These are phyloP conservation scores for Patagioenas fasciata DNA, from an alignment of 2,113 vertebrate genomes.

Conservation along the genomic window DNA sequence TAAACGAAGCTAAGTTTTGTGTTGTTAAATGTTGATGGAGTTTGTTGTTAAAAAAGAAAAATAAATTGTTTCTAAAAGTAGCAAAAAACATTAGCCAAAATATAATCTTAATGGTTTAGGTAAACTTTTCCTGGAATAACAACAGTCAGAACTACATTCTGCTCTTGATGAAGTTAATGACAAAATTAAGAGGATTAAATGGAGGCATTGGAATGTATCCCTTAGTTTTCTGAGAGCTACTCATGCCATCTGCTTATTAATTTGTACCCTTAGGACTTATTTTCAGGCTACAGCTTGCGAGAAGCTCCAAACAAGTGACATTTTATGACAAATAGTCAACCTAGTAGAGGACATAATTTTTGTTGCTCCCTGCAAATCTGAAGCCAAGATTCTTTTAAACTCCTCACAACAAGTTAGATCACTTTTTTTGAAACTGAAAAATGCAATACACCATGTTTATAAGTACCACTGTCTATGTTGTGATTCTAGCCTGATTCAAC, in stretches of 20 bases:
- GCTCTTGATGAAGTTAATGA: not conserved
- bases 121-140: not conserved
- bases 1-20: not conserved
- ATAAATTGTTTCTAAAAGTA: not conserved
- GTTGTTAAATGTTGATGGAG: not conserved
- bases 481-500: not conserved
- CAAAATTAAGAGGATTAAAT: not conserved
- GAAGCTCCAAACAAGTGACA: not conserved
- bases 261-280: not conserved
- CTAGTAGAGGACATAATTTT: not conserved
- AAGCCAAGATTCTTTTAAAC: not conserved
- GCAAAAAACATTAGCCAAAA: not conserved
- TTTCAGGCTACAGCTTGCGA: not conserved
- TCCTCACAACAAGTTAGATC: not conserved
- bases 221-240: not conserved
- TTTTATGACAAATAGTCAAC: not conserved
- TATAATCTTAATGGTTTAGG: not conserved
- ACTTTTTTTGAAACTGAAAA: not conserved
- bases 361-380: not conserved
- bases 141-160: not conserved
- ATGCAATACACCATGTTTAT: fast-evolving
- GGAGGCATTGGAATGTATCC: not conserved
- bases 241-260: not conserved
- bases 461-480: not conserved
- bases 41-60: not conserved